Base-by-base conservation (phyloP, 2,797 vertebrate species). In the Crocodylus rhombifer region DNA sequence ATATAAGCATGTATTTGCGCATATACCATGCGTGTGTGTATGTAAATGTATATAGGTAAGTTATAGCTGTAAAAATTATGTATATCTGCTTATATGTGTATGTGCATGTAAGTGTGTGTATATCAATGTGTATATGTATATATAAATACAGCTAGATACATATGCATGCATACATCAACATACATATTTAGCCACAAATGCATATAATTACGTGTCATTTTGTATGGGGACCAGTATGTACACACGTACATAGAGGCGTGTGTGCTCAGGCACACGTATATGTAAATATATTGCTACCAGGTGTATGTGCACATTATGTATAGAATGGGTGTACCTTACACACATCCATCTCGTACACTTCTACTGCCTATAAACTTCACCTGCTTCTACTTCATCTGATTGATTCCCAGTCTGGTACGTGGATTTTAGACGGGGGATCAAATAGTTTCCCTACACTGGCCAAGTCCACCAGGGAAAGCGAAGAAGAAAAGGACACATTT, bases 151-250 rank as follows among this genome's bases (percentile, higher is more conserved):
- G 65, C 26, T 30, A 76, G 4, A 4, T 5, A 12, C 0, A 2
- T 0, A 8, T 14, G 21, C 30, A 36, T 21, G 7, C 67, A 69
- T 23, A 36, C 33, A 36, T 30, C 20, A 13, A 4, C 7, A 14
- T 23, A 23, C 14, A 4, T 8, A 7, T 36, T 15, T 12, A 25
- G 21, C 30, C 6, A 0, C 0, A 0, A 9, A 3, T 0, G 33
- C 25, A 23, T 36, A 2, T 0, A 6, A 23, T 42, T 3, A 51
- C 33, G 7, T 58, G 21, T 3, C 71, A 4, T 1, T 21, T 15
- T 28, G 63, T 6, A 4, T 56, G 20, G 7, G 0, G 21, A 2
- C 4, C 4, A 0, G 1, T 18, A 16, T 5, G 1, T 65, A 28
- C 6, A 2, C 17, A n/a, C 11, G 5, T 5, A 17, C 3, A 36